These are phyloP conservation scores for Linhomoeus sp. DNA, from an alignment of 2,888 invertebrate species.

Conservation along the genomic window DNA sequence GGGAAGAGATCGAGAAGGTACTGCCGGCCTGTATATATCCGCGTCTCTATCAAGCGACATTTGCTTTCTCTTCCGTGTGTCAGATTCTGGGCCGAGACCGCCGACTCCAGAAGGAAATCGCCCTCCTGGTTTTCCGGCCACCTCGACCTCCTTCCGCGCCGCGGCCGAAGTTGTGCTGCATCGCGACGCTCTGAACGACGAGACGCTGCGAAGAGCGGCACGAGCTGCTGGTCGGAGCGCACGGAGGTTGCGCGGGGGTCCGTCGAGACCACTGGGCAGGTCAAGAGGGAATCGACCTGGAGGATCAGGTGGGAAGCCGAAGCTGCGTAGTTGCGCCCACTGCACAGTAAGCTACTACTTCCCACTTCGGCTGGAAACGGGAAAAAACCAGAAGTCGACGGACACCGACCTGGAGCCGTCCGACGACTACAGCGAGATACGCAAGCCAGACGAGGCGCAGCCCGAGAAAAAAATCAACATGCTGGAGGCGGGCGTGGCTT, in stretches of 20 bases:
- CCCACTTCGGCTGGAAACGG: slow-evolving; percentile 54
- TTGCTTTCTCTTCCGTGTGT: too few relatives aligned
- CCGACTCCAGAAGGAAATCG: slow-evolving; percentile 76
- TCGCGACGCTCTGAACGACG: slow-evolving; percentile 69
- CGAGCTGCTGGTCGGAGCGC: slow-evolving; percentile 64
- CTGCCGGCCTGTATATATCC: too few relatives aligned
- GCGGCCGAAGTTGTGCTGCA: slow-evolving; percentile 81
- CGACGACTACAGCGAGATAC: slow-evolving; percentile 56
- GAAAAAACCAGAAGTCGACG: slow-evolving; percentile 47
- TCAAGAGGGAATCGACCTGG: slow-evolving; percentile 67
- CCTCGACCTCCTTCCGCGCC: slow-evolving; percentile 71
- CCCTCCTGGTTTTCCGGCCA: slow-evolving; percentile 66
- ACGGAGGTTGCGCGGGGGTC: slow-evolving; percentile 48
- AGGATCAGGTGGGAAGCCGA: slow-evolving; percentile 77
- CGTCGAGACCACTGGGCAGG: slow-evolving; percentile 63
- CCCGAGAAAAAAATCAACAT: background rate
- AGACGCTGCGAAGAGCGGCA: slow-evolving; percentile 68
- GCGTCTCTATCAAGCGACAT: too few relatives aligned
- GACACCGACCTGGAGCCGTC: slow-evolving; percentile 47
- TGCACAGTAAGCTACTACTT: too few relatives aligned
- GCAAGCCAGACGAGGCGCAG: slow-evolving; percentile 41
- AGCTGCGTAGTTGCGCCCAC: too few relatives aligned
- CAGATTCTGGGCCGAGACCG: slow-evolving; percentile 61
- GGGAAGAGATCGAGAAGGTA: slow-evolving; percentile 72
- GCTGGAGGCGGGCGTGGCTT: too few relatives aligned